Evolutionary conservation across 2,888 invertebrate genomes (phyloP), one percentile per base, ranked within the genome.

Genomic region (Macaria liturata): DNA sequence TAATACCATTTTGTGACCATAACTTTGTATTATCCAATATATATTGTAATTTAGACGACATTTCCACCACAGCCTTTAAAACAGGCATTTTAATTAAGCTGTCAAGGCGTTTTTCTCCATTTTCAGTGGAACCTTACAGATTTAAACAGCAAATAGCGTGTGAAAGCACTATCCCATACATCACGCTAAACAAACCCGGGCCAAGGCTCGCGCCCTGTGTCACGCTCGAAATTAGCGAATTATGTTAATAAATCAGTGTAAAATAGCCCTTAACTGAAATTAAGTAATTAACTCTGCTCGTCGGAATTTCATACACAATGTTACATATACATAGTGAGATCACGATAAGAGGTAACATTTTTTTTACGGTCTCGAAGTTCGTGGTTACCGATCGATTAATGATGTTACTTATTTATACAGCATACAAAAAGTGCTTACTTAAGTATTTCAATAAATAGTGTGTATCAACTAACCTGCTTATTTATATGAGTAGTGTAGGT

Each of bases 221-320:
- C 81, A 81, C 78, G 76, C 75, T 71, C 70, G 67, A 83, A 83
- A 84, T 83, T 80, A 81, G 78, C 66, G 70, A 76, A 84, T 84
- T 83, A 84, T 83, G 80, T 70, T 83, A 83, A 84, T 86, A 85
- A 86, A 86, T 86, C 81, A 83, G 72, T 63, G 67, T 68, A 70
- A 75, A 78, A 80, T 81, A 79, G 76, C 79, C 75, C 76, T 81
- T 81, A 80, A 80, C 79, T 73, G 64, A 81, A 88, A 88, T 88
- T 84, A 88, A 88, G 87, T 87, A 84, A 88, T 88, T 87, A 86
- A 83, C 74, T 74, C 75, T 70, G 79, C 67, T 68, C 81, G 59
- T 57, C 71, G 54, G 71, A 78, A 75, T 84, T 75, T 70, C 75
- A 78, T 74, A 74, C 59, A 61, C 65, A 52, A 30, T 52, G 56